Percentiles rank a stretch among this genome's conserved stretches.
Conservation (phyloP, 53 echinoderm and acorn worm genomes). For the Actinopyga echinites region DNA sequence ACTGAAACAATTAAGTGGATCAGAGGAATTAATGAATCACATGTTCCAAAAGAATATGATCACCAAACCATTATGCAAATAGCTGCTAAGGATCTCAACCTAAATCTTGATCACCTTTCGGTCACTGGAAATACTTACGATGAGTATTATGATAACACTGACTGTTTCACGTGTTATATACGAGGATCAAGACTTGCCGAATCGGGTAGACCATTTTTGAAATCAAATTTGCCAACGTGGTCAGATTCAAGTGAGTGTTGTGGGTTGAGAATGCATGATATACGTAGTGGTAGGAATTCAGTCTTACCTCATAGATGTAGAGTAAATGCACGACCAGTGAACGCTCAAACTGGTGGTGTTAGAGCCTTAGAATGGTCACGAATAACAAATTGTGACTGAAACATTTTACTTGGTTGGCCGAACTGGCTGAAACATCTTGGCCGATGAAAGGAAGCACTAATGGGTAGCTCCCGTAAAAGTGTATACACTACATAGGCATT, state of each 20-base stretch:
- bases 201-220: not conserved
- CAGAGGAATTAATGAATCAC: not conserved
- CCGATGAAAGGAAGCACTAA: too few relatives aligned
- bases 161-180: conserved; percentile 60
- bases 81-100: too few relatives aligned
- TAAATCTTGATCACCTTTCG: not conserved
- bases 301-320: conserved; percentile 56
- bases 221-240: conserved; percentile 38
- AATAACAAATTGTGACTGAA: not conserved
- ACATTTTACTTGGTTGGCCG: too few relatives aligned
- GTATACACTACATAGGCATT: too few relatives aligned
- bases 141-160: conserved; percentile 61
- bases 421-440: too few relatives aligned
- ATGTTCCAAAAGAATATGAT: not conserved
- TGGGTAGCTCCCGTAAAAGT: too few relatives aligned
- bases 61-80: too few relatives aligned
- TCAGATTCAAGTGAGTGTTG: conserved; percentile 43
- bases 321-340: conserved; percentile 4
- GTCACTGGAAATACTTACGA: too few relatives aligned
- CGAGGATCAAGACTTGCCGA: conserved; percentile 51
- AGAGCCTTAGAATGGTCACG: conserved; percentile 21
- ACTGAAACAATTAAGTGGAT: conserved; percentile 12
- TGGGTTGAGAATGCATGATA: conserved; percentile 64
- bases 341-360: not conserved
- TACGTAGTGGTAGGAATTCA: conserved; percentile 54